Conservation (phyloP, 2,113 vertebrate species). For the Pangasianodon gigas region DNA sequence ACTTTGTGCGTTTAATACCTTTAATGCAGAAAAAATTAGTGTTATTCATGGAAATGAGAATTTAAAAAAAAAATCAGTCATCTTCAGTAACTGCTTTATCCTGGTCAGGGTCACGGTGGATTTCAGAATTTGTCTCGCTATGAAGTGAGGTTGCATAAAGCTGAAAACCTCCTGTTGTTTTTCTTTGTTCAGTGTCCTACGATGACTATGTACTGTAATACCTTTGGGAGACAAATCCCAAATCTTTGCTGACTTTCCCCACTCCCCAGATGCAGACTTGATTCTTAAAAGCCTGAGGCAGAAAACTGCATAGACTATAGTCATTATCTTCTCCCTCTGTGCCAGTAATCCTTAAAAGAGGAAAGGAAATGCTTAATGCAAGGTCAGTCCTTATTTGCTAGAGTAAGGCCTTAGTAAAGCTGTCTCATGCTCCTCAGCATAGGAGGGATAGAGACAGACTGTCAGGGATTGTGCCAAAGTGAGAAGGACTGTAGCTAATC, state of each 20-base stretch:
- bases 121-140: background rate
- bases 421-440: constrained; percentile 20
- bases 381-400: constrained; percentile 44
- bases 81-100: background rate
- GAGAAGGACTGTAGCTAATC: constrained; percentile 57
- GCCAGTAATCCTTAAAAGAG: constrained; percentile 53
- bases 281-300: constrained; percentile 35
- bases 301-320: constrained; percentile 8
- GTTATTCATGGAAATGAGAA: background rate
- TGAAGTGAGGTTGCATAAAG: background rate
- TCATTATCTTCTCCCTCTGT: constrained; percentile 41
- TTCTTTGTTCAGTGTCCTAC: background rate
- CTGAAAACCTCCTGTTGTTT: background rate
- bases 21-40: background rate
- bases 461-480: constrained; percentile 45
- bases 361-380: constrained; percentile 57
- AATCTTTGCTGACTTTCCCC: background rate
- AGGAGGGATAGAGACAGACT: constrained; percentile 28
- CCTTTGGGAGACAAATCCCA: constrained; percentile 23
- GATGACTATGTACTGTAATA: background rate
- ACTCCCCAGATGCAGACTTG: constrained; percentile 21
- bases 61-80: background rate
- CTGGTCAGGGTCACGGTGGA: background rate
- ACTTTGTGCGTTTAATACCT: background rate
- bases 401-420: constrained; percentile 48